Conservation (phyloP, 2,888 invertebrate genomes). For the Uropetala carovei region DNA sequence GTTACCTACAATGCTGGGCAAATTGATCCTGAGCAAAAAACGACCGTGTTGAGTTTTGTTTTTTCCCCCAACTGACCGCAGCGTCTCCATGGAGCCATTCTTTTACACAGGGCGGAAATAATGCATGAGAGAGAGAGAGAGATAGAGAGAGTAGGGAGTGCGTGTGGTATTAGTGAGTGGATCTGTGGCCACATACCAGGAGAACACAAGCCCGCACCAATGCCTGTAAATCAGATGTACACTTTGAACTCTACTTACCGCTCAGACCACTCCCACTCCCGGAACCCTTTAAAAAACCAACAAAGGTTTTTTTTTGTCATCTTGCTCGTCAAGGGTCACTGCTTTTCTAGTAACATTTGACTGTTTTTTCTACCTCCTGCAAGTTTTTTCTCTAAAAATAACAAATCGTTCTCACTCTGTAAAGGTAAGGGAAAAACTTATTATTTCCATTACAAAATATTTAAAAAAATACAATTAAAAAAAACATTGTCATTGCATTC, state of each 20-base stretch:
- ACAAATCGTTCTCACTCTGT: constrained; percentile 65
- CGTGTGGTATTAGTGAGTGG: constrained; percentile 42
- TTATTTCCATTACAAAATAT: constrained; percentile 64
- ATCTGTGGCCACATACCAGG: constrained; percentile 59
- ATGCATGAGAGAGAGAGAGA: neutral
- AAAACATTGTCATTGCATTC: constrained; percentile 35
- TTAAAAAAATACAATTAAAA: constrained; percentile 57
- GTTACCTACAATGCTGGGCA: neutral
- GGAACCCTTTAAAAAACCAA: constrained; percentile 61
- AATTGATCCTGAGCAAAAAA: neutral
- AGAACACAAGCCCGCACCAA: constrained; percentile 64
- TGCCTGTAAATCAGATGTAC: constrained; percentile 62
- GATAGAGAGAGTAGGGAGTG: neutral
- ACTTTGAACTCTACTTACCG: constrained; percentile 57
- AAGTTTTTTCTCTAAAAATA: constrained; percentile 66
- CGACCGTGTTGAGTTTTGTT: neutral
- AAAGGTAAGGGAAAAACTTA: constrained; percentile 66
- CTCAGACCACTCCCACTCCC: constrained; percentile 59
- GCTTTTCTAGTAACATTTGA: constrained; percentile 63
- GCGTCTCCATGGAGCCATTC: constrained; percentile 47
- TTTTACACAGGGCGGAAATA: constrained; percentile 1
- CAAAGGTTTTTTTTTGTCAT: constrained; percentile 60
- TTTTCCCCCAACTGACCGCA: neutral
- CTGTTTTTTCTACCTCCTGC: constrained; percentile 66
- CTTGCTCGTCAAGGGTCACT: constrained; percentile 63